These are phyloP conservation scores for Ascidia mentula DNA, from an alignment of 23 tunicate species.

Conservation along the genomic window DNA sequence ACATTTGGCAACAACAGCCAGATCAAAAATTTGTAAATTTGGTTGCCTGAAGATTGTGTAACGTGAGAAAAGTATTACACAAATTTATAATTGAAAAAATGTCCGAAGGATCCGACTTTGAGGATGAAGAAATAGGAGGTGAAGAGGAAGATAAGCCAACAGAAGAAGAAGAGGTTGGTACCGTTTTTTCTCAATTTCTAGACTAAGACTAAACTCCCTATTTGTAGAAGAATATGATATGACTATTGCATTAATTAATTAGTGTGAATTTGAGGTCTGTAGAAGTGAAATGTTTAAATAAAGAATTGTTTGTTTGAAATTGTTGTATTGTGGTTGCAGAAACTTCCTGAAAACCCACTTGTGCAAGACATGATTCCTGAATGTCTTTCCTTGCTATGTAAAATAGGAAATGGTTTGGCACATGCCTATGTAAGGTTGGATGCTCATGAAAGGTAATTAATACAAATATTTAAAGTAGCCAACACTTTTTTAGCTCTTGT, in stretches of 20 bases:
- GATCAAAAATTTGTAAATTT: too few relatives aligned
- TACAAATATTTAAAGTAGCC: too few relatives aligned
- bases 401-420: slow-evolving; percentile 85
- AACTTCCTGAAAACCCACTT: slow-evolving; percentile 81
- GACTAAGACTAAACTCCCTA: neutral
- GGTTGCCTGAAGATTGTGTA: too few relatives aligned
- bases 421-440: slow-evolving; percentile 89
- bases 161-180: slow-evolving; percentile 12
- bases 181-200: neutral
- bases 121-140: slow-evolving; percentile 38
- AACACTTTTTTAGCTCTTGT: too few relatives aligned
- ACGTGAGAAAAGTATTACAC: too few relatives aligned
- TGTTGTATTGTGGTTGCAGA: neutral
- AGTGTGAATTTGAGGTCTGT: neutral
- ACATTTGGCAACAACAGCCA: too few relatives aligned
- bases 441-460: slow-evolving; percentile 75
- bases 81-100: too few relatives aligned
- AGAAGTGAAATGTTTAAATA: neutral
- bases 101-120: slow-evolving; percentile 62
- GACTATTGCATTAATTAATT: neutral
- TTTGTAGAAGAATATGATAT: neutral
- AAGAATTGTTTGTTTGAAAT: neutral
- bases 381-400: slow-evolving; percentile 84
- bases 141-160: slow-evolving; percentile 28
- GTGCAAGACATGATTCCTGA: slow-evolving; percentile 89